These are phyloP conservation scores for Drosophila triauraria DNA, from an alignment of 1,140 invertebrate species.

Conservation along the genomic window DNA sequence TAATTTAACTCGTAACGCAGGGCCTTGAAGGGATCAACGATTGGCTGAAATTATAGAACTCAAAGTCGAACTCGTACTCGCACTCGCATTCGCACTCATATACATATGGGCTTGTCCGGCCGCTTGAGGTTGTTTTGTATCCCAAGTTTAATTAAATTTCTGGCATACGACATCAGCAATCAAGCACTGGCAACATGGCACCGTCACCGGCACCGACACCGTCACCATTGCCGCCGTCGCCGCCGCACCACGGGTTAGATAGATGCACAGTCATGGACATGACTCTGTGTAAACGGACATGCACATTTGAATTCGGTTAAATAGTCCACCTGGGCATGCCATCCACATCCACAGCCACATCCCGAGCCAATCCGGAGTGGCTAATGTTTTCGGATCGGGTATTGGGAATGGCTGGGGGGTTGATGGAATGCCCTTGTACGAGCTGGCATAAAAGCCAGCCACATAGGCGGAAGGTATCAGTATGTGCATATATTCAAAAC, in stretches of 20 bases:
- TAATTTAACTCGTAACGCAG: not conserved
- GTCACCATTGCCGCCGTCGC: conserved; percentile 6
- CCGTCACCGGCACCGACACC: conserved; percentile 13
- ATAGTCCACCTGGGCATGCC: conserved; percentile 52
- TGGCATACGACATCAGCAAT: conserved; percentile 54
- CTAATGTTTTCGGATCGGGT: conserved; percentile 37
- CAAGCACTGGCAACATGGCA: conserved; percentile 44
- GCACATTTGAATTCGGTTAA: conserved; percentile 63
- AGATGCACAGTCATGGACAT: conserved; percentile 59
- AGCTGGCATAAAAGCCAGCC: conserved; percentile 3
- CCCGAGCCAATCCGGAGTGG: conserved; percentile 30
- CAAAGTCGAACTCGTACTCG: not conserved
- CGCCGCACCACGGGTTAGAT: conserved; percentile 32
- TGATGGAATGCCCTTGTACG: conserved; percentile 51
- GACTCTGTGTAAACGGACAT: conserved; percentile 54
- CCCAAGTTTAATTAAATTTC: conserved; percentile 69
- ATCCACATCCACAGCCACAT: conserved; percentile 30
- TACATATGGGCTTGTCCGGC: conserved; percentile 39
- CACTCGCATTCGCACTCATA: conserved; percentile 6
- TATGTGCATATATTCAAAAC: conserved; percentile 49
- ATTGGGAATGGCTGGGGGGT: conserved; percentile 1
- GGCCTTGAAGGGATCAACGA: not conserved
- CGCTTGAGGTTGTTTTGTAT: conserved; percentile 50
- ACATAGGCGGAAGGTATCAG: conserved; percentile 17
- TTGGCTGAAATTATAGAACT: conserved; percentile 1